Conservation (phyloP, 2,113 vertebrate species). For the Ia io region DNA sequence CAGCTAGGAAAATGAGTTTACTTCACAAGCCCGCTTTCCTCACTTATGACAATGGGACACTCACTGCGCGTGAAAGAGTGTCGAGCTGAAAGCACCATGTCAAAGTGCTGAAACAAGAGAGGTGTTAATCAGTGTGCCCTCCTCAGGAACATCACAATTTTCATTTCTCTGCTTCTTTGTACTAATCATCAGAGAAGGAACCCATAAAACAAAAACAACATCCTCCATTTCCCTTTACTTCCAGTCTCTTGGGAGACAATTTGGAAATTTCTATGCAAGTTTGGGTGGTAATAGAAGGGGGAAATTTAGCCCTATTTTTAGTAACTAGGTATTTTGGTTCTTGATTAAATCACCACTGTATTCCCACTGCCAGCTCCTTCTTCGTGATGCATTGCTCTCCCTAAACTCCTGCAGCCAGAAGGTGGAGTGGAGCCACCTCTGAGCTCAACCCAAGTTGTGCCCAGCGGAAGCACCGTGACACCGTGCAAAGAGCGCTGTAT, state of each 20-base stretch:
- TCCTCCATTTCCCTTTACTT: background rate
- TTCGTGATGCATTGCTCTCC: background rate
- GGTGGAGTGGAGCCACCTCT: background rate
- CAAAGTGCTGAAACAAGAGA: background rate
- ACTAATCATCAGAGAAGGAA: background rate
- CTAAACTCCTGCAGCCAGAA: background rate
- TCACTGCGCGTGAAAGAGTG: background rate
- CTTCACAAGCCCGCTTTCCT: background rate
- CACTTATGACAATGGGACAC: background rate
- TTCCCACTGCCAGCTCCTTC: background rate
- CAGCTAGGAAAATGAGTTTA: background rate
- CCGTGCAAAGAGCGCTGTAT: background rate
- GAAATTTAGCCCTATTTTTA: slow-evolving; percentile 44
- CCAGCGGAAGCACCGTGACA: fast-evolving
- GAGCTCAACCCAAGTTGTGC: background rate
- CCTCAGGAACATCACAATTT: background rate
- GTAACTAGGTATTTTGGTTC: slow-evolving; percentile 20
- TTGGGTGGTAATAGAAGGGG: background rate
- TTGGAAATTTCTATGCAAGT: slow-evolving; percentile 12
- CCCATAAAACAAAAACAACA: background rate
- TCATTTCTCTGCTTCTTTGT: background rate
- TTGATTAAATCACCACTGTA: background rate
- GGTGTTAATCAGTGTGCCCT: background rate
- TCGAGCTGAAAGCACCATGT: background rate
- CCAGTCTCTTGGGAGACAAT: background rate